Percentiles rank a stretch among this genome's conserved stretches.
Evolutionary conservation across 2,888 invertebrate species (phyloP).

Genomic region (Phengaris alcon): DNA sequence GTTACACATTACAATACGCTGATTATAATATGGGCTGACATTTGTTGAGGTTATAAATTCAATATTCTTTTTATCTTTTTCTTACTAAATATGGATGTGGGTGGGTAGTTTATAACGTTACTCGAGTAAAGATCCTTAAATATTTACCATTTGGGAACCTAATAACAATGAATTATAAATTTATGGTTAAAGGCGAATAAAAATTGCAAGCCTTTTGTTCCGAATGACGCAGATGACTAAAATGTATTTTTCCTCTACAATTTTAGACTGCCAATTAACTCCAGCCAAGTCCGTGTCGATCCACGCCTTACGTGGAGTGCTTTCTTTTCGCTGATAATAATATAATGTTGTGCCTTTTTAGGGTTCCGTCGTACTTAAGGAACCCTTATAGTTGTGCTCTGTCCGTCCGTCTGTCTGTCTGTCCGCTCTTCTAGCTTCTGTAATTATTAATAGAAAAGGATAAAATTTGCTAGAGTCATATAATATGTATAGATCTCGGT

Average conservation of each 20-base stretch:
- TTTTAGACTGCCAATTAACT: too few species aligned
- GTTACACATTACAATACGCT: neutral
- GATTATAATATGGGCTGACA: conserved; percentile 13
- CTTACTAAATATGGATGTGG: conserved; percentile 6
- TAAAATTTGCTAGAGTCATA: too few species aligned
- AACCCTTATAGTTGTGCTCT: too few species aligned
- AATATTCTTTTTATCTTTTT: conserved; percentile 20
- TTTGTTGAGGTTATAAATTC: conserved; percentile 25
- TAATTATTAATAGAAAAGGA: too few species aligned
- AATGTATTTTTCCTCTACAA: neutral
- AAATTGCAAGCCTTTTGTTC: neutral
- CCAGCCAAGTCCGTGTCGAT: too few species aligned
- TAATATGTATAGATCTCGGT: too few species aligned
- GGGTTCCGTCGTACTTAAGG: too few species aligned
- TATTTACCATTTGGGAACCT: conserved; percentile 13
- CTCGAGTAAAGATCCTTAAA: neutral
- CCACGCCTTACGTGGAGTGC: too few species aligned
- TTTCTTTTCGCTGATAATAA: too few species aligned
- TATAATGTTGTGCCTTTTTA: too few species aligned
- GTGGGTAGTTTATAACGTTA: conserved; percentile 22
- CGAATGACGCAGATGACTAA: neutral
- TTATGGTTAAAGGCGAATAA: neutral
- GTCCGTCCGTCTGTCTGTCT: too few species aligned
- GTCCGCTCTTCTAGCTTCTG: too few species aligned
- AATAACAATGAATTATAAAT: neutral